Evolutionary conservation across 2,113 vertebrate species (phyloP), one percentile per base, ranked within the genome.

Genomic region (Chinchilla lanigera): DNA sequence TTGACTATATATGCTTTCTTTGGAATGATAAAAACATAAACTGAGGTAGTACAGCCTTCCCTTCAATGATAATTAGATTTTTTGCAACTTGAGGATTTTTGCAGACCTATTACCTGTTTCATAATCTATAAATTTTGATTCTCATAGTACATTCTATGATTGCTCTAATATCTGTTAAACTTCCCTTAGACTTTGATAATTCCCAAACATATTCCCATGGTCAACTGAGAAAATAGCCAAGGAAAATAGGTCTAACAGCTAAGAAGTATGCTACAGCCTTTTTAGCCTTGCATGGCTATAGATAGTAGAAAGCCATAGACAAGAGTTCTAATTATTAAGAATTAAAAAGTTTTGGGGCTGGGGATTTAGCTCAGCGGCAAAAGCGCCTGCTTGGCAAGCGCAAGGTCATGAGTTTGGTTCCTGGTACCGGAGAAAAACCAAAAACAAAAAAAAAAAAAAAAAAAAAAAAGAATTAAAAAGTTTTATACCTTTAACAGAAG

Each of bases 401-500:
- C n/a, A n/a, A n/a, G n/a, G n/a, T n/a, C n/a, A n/a, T n/a, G n/a
- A n/a, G n/a, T n/a, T n/a, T n/a, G n/a, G n/a, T n/a, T n/a, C n/a
- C n/a, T n/a, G n/a, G n/a, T n/a, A n/a, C n/a, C n/a, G n/a, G n/a
- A n/a, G n/a, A n/a, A n/a, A n/a, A n/a, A n/a, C n/a, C n/a, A n/a
- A n/a, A n/a, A n/a, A n/a, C n/a, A n/a, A n/a, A n/a, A n/a, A n/a
- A n/a, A n/a, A n/a, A n/a, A n/a, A n/a, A n/a, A n/a, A n/a, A n/a
- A n/a, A n/a, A n/a, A n/a, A n/a, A n/a, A n/a, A 82, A 90, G 5
- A 44, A 61, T 89, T 91, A 87, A 71, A 93, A 54, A 61, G 56
- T 94, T 95, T 97, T 24, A 44, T 38, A 84, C 78, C 28, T 90
- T 89, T 96, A 89, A 92, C 63, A 17, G 91, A 93, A 90, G n/a